Evolutionary conservation across 1,140 invertebrate genomes (phyloP).

Genomic region (Bemisia tabaci): DNA sequence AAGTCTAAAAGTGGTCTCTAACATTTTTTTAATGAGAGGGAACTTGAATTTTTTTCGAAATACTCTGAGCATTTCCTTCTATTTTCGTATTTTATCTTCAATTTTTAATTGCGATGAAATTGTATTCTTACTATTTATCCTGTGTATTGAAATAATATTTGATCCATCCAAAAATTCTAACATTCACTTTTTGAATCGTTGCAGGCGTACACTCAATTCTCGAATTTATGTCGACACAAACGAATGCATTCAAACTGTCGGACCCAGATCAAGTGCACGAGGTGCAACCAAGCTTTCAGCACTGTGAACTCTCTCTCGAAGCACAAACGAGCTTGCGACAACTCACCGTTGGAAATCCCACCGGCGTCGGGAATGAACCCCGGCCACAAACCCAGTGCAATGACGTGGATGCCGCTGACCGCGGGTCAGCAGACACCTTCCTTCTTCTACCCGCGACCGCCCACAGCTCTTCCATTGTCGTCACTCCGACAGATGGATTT

Average conservation of each 20-base stretch:
- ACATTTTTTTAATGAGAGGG: no score
- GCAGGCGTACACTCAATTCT: conserved; percentile 98
- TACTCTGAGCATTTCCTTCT: no score
- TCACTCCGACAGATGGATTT: conserved; percentile 23
- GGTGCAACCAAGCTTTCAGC: conserved; percentile 82
- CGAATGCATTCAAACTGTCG: conserved; percentile 92
- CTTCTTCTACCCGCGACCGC: conserved; percentile 44
- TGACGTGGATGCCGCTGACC: conserved; percentile 32
- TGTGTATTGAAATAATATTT: no score
- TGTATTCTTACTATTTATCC: no score
- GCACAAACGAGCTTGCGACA: conserved; percentile 72
- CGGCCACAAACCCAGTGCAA: conserved; percentile 12
- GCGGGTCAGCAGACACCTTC: conserved; percentile 41
- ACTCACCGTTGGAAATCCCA: conserved; percentile 32
- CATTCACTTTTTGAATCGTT: conserved; percentile 24
- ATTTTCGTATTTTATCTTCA: no score
- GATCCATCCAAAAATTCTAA: neutral
- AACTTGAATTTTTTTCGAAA: no score
- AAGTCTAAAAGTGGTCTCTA: no score
- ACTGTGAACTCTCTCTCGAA: conserved; percentile 72
- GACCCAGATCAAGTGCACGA: conserved; percentile 76
- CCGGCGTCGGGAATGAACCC: conserved; percentile 11
- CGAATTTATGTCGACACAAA: conserved; percentile 97
- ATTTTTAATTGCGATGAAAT: no score
- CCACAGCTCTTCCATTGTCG: conserved; percentile 8